Evolutionary conservation across 2,113 vertebrate genomes (phyloP).

Genomic region (Ictidomys tridecemlineatus): DNA sequence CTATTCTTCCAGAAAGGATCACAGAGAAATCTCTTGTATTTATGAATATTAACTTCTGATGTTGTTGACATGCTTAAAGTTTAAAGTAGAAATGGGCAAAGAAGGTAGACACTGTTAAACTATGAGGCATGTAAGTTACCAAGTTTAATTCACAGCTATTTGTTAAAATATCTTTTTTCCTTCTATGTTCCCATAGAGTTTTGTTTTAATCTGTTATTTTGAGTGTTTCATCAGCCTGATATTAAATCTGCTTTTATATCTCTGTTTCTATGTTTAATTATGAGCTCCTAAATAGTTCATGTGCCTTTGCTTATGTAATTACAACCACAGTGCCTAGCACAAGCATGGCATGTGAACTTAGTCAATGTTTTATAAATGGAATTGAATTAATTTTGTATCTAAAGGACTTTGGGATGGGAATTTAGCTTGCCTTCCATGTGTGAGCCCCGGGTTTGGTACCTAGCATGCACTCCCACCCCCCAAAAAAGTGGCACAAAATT

Average conservation of each 20-base stretch:
- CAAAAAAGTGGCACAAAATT: background rate
- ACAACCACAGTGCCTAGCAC: background rate
- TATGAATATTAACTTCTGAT: conserved; percentile 10
- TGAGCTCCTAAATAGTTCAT: background rate
- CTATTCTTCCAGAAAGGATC: background rate
- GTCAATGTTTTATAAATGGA: background rate
- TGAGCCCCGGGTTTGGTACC: too few relatives aligned
- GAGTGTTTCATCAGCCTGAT: background rate
- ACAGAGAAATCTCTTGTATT: background rate
- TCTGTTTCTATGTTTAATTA: background rate
- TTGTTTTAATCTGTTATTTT: background rate
- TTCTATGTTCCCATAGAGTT: background rate
- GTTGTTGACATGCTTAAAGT: background rate
- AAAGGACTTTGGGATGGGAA: background rate
- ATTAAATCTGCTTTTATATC: background rate
- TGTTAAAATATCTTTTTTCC: background rate
- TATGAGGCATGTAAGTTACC: background rate
- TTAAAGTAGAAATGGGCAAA: background rate
- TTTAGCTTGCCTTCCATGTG: too few relatives aligned
- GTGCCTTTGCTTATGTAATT: background rate
- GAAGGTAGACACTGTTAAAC: background rate
- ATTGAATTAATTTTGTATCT: background rate
- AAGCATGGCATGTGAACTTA: background rate
- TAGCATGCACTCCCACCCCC: too few relatives aligned
- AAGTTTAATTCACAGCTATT: background rate